Base-by-base conservation (phyloP, 2,888 invertebrate genomes). In the Drosophila crucigera region DNA sequence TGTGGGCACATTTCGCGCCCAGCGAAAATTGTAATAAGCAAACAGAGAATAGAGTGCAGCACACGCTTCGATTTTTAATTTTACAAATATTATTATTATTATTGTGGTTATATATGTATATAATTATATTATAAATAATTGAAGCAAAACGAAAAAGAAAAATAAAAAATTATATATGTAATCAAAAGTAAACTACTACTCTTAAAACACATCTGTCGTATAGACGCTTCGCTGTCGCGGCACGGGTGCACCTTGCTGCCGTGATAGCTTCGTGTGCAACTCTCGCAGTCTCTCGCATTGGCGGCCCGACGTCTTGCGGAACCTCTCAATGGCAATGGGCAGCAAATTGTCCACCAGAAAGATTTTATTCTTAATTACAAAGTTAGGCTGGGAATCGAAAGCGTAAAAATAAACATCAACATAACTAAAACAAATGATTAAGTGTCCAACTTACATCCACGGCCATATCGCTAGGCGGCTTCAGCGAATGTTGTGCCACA, bases 171-270 rank as follows among this genome's bases (percentile, higher is more conserved):
- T 91, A 91, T 92, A 88, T 89, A 91, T 92, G 92, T 91, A 91
- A 91, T 91, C 91, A 83, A 91, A 91, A 88, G 76, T 61, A 70
- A 60, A 31, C 33, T 58, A 28, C 41, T 58, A 37, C 28, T 68
- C 35, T 83, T 92, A 93, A 54, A 93, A 91, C 7, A 93, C 91
- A 84, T 93, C 93, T 4, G 93, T 93, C 79, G 93, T 93, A 70
- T 94, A 94, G 61, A 94, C 91, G 79, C 92, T 94, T 16, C 94
- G 91, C 65, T 93, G 93, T 31, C 93, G 93, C 2, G 94, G 93
- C 73, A 92, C 83, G 4, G 94, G 93, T 6, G 92, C 90, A 5
- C 84, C 90, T 30, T 91, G 92, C 31, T 91, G 83, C 0, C 89
- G 80, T 2, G 92, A 76, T 22, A 82, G 69, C 68, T 91, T 87